These are phyloP conservation scores for Neosilurus mollespiculum DNA, from an alignment of 2,797 vertebrate genomes.

Conservation along the genomic window DNA sequence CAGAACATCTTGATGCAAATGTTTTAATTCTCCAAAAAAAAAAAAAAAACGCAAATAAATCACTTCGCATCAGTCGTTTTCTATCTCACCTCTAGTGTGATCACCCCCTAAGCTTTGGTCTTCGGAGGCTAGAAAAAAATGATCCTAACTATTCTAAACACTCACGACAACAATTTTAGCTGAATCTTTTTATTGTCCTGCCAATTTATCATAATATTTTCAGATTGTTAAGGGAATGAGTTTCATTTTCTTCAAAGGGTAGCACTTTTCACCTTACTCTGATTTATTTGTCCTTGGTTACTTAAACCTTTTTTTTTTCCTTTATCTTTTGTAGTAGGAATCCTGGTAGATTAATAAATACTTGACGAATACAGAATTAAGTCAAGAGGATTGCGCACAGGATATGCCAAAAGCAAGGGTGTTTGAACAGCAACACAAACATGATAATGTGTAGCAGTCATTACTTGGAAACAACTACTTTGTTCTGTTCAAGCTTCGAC, in stretches of 20 bases:
- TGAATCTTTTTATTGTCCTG: not conserved
- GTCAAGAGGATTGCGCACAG: not conserved
- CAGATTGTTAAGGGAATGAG: not conserved
- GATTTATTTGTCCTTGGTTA: not conserved
- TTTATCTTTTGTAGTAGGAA: not conserved
- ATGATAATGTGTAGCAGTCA: slow-evolving; percentile 12
- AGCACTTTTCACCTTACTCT: not conserved
- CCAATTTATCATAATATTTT: not conserved
- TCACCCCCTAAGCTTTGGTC: too few species aligned
- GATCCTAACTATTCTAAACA: not conserved
- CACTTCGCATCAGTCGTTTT: too few species aligned
- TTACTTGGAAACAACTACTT: slow-evolving; percentile 20
- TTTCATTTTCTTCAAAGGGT: not conserved
- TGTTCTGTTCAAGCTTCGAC: slow-evolving; percentile 23
- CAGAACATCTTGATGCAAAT: too few species aligned
- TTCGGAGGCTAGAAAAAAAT: too few species aligned
- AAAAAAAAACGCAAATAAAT: too few species aligned
- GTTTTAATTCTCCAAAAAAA: too few species aligned
- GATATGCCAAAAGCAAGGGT: slow-evolving; percentile 9
- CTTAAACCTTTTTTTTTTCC: not conserved
- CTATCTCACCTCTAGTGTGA: too few species aligned
- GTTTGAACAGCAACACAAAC: slow-evolving; percentile 14
- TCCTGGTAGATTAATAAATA: slow-evolving; percentile 1
- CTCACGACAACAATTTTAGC: not conserved
- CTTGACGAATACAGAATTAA: not conserved